Evolutionary conservation across 2,113 vertebrate genomes (phyloP).

Genomic region (Plotosus lineatus): DNA sequence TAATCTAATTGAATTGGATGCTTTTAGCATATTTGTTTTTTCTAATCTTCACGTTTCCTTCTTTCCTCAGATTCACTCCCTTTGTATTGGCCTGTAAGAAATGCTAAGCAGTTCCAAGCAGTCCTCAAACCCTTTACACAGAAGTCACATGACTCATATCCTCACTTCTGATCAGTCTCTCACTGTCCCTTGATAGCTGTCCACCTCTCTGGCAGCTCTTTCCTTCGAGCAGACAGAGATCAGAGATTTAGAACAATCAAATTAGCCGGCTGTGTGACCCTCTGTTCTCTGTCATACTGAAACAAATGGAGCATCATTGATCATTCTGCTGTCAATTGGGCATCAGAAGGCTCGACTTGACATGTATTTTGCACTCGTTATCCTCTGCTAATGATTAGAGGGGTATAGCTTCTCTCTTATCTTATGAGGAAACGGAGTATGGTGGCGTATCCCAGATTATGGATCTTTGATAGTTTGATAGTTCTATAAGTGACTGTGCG

Average conservation of each 20-base stretch:
- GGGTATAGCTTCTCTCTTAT: constrained; percentile 7
- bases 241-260: constrained; percentile 23
- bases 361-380: constrained; percentile 1
- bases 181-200: constrained; percentile 4
- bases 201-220: background rate
- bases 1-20: background rate
- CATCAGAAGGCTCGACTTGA: constrained; percentile 28
- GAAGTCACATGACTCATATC: constrained; percentile 5
- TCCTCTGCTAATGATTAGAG: background rate
- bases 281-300: constrained; percentile 24
- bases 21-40: background rate
- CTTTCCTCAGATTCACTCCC: background rate
- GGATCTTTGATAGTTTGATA: constrained; percentile 4
- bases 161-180: constrained; percentile 1
- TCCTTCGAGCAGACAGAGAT: constrained; percentile 25
- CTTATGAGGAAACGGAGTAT: constrained; percentile 18
- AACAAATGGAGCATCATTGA: constrained; percentile 28
- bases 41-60: background rate
- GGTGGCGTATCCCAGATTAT: background rate
- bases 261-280: constrained; percentile 5
- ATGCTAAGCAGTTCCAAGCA: constrained; percentile 10
- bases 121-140: constrained; percentile 5
- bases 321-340: constrained; percentile 16
- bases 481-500: background rate
- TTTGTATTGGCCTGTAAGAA: background rate